A percentile compares a stretch with the other conserved stretches of the same genome.
phyloP scores from a whole-genome alignment of 2,888 invertebrate species.

The Aproaerema taeniolella region DNA sequence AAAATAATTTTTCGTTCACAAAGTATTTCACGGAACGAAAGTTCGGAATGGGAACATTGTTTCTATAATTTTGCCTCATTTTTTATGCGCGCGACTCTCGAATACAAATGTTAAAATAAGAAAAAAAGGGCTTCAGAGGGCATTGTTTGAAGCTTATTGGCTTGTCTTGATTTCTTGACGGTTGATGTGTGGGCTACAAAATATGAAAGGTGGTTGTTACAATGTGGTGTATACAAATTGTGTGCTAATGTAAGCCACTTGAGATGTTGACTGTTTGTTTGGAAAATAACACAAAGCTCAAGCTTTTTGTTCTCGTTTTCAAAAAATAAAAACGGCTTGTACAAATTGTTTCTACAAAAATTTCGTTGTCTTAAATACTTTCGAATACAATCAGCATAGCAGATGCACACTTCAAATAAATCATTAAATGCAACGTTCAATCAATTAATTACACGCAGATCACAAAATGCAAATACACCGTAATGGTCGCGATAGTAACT shows the following conservation, averaged over 20 bases:
- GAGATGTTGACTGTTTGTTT: no score
- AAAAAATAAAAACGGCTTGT: no score
- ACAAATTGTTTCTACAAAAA: no score
- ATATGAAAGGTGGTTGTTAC: conserved; percentile 22
- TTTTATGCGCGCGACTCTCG: conserved; percentile 28
- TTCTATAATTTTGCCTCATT: conserved; percentile 26
- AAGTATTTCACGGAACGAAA: conserved; percentile 21
- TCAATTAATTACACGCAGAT: no score
- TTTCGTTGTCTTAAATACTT: no score
- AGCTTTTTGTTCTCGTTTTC: no score
- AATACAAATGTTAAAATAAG: conserved; percentile 42
- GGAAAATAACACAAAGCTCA: no score
- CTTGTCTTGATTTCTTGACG: conserved; percentile 36
- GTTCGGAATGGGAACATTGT: conserved; percentile 21
- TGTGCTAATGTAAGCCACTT: neutral
- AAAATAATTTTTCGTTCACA: conserved; percentile 18
- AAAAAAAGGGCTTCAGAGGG: conserved; percentile 26
- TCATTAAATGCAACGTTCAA: no score
- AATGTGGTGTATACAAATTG: conserved; percentile 35
- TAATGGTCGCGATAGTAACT: no score
- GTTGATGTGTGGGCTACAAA: conserved; percentile 32
- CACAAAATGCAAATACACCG: no score
- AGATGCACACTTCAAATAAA: no score
- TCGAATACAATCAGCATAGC: no score
- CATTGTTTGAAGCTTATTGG: conserved; percentile 36